Evolutionary conservation across 2,888 invertebrate genomes (phyloP).

Genomic region (Meiosimyza decipiens): DNA sequence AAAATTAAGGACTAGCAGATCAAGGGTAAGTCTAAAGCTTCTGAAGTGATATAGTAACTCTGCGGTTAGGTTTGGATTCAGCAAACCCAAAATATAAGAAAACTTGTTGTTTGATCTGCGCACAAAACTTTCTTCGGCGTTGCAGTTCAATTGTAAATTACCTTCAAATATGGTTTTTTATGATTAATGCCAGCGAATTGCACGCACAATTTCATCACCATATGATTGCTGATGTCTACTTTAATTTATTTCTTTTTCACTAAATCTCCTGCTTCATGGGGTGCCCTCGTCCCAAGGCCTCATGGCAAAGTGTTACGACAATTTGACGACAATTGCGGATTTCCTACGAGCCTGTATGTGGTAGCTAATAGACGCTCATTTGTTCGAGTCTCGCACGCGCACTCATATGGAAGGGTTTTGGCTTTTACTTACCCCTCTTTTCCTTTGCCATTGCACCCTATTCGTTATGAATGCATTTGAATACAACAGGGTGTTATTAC

Average conservation of each 20-base stretch:
- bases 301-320: background rate
- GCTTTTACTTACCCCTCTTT: background rate
- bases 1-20: too few relatives aligned
- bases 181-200: too few relatives aligned
- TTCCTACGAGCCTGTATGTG: background rate
- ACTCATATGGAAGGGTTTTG: background rate
- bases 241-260: background rate
- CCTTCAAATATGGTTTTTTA: too few relatives aligned
- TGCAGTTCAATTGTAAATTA: too few relatives aligned
- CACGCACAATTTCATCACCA: too few relatives aligned
- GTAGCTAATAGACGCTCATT: background rate
- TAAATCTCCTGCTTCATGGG: background rate
- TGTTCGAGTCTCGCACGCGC: background rate
- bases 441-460: background rate
- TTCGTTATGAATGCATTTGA: conserved; percentile 6
- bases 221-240: too few relatives aligned
- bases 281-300: background rate
- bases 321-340: conserved; percentile 20
- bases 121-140: too few relatives aligned
- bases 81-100: too few relatives aligned
- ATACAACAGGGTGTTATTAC: conserved; percentile 19
- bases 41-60: too few relatives aligned
- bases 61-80: too few relatives aligned
- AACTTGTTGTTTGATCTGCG: too few relatives aligned
- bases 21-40: too few relatives aligned